phyloP scores from a whole-genome alignment of 2,888 invertebrate species.

The Oeneis ivallda region DNA sequence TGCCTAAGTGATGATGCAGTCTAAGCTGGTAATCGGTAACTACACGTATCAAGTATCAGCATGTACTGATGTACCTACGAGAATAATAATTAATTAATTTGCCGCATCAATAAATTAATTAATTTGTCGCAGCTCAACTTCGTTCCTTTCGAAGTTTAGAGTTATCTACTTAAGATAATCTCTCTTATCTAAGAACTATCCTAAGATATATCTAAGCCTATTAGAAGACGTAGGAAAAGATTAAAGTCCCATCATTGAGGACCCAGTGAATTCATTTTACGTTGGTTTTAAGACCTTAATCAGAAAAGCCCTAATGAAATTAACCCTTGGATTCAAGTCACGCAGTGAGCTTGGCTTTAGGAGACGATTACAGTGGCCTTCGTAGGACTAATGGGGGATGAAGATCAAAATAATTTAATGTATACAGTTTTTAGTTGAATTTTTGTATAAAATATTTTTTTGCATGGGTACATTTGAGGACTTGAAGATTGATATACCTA shows the following conservation, averaged over 20 bases:
- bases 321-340: background rate
- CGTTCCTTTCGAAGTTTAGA: background rate
- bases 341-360: background rate
- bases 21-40: too few relatives aligned
- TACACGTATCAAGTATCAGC: too few relatives aligned
- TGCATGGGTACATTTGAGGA: too few relatives aligned
- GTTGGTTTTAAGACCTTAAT: background rate
- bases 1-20: too few relatives aligned
- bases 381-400: background rate
- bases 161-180: background rate
- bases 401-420: too few relatives aligned
- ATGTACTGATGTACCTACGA: background rate
- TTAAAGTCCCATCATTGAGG: constrained; percentile 10
- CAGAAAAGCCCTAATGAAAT: background rate
- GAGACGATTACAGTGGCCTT: background rate
- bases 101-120: too few relatives aligned
- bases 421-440: too few relatives aligned
- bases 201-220: too few relatives aligned
- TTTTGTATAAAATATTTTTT: too few relatives aligned
- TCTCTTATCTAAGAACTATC: too few relatives aligned
- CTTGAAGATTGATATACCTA: too few relatives aligned
- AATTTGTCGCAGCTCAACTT: background rate
- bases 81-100: background rate
- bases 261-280: background rate
- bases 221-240: background rate